Evolutionary conservation across 2,797 vertebrate genomes (phyloP), one percentile per base, ranked within the genome.

Genomic region (Manis crassicaudata): DNA sequence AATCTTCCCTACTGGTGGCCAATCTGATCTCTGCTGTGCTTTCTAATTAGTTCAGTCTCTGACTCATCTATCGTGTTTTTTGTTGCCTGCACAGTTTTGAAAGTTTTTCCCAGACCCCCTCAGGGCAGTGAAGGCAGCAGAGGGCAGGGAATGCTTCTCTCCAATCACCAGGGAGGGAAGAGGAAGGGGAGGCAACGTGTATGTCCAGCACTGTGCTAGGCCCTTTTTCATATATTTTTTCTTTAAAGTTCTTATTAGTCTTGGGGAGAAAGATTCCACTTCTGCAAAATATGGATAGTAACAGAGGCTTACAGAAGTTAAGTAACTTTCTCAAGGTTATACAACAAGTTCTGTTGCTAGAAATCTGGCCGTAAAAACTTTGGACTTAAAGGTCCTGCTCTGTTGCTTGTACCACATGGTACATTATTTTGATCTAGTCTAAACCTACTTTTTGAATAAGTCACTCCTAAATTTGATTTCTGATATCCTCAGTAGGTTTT

Each of bases 381-480:
- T 46, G 60, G 60, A 83, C 54, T 20, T 88, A 29, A 79, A 75
- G 11, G n/a, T 87, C 87, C 75, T 83, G 52, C 21, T 88, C n/a
- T 81, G 94, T 91, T 73, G 27, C 54, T 94, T 68, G 50, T 67
- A 21, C 43, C 8, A 13, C 23, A 32, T 72, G 25, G 73, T 23
- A 62, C 7, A 29, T 87, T 10, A n/a, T 80, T 87, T 88, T 90
- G 56, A 32, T 80, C 8, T 94, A 83, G 25, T 80, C 43, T 29
- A 72, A 17, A n/a, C 18, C 60, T 58, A 63, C 20, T 93, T 96
- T 92, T 73, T 76, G 72, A 40, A 29, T 90, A 92, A 68, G 60
- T 52, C 60, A 73, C n/a, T 87, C 60, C 91, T 90, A 81, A 81
- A 35, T 92, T 96, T 97, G 37, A 80, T 91, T 90, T 95, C 58